Evolutionary conservation across 1,140 invertebrate species (phyloP), one percentile per base, ranked within the genome.

Genomic region (Drosophila paulistorum): DNA sequence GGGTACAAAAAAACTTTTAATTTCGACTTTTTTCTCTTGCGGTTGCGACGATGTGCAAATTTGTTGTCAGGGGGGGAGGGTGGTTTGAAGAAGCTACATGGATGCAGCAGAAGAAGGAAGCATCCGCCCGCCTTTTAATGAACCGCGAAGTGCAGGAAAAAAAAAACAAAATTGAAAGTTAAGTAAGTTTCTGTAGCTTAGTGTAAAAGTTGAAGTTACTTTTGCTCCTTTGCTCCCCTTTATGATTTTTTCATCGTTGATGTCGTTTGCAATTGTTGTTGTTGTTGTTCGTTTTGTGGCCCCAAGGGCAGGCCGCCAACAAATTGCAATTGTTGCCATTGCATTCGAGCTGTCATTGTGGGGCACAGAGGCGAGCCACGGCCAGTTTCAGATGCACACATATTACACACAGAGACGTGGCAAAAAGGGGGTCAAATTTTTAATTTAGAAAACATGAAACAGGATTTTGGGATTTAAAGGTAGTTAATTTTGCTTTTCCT

Each of bases 251-350:
- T 48, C 37, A 39, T 39, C 37, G 37, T 3, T 39, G 11, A 7
- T 48, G 45, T 9, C 20, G 45, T n/a, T n/a, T 26, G 23, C 23
- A 26, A 17, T 20, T 35, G n/a, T 9, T 17, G 57, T 39, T 59
- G 33, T 20, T 35, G n/a, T 9, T 17, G 57, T 20, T 17, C 57
- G n/a, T 37, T 59, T 59, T 59, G 57, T 65, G 70, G 69, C 65
- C 82, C 79, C 69, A 68, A 78, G 79, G 86, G 85, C 78, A 82
- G 80, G 75, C 77, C 83, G 90, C 74, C 77, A 90, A 91, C 90
- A 91, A 91, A 91, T 91, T 91, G 90, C 90, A 91, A 90, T 91
- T 91, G 90, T 91, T 86, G 83, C 83, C 83, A 89, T 89, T 86
- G 84, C 84, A 86, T 83, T 86, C 55, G 78, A 68, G 72, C 82